phyloP scores from a whole-genome alignment of 1,140 invertebrate species.

The Orussus abietinus region DNA sequence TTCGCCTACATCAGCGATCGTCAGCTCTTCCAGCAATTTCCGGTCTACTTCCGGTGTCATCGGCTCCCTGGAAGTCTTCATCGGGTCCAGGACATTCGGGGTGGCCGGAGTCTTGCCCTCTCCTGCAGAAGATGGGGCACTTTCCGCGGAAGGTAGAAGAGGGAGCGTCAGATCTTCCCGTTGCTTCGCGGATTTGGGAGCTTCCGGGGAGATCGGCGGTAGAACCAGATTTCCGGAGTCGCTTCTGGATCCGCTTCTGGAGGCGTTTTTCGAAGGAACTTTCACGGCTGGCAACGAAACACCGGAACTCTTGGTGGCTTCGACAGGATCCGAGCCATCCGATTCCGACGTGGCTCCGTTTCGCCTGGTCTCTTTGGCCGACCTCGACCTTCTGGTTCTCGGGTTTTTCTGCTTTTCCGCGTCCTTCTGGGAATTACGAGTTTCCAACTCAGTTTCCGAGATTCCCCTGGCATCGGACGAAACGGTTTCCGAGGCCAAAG shows the following conservation, averaged over 20 bases:
- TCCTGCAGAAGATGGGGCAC: conserved; percentile 1
- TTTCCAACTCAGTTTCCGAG: conserved; percentile 9
- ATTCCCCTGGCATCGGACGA: background rate
- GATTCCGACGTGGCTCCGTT: conserved; percentile 12
- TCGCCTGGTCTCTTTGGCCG: conserved; percentile 4
- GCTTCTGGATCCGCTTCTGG: conserved; percentile 19
- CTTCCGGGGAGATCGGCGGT: conserved; percentile 41
- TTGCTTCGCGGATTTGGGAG: conserved; percentile 25
- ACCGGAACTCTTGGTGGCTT: conserved; percentile 19
- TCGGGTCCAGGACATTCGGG: background rate
- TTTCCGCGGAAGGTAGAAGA: conserved; percentile 22
- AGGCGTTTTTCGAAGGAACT: conserved; percentile 18
- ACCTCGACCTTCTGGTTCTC: conserved; percentile 5
- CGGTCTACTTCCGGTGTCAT: conserved; percentile 5
- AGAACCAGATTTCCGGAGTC: conserved; percentile 29
- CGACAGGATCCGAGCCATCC: conserved; percentile 10
- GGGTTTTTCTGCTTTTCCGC: too few relatives aligned
- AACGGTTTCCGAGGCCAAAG: background rate
- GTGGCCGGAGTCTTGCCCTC: background rate
- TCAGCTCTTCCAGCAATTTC: background rate
- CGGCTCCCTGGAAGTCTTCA: conserved; percentile 1
- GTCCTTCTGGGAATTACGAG: conserved; percentile 7
- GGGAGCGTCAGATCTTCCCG: conserved; percentile 34
- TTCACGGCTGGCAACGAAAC: conserved; percentile 36
- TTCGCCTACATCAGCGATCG: too few relatives aligned